Evolutionary conservation across 2,888 invertebrate genomes (phyloP).

Genomic region (Pandemis heparana): DNA sequence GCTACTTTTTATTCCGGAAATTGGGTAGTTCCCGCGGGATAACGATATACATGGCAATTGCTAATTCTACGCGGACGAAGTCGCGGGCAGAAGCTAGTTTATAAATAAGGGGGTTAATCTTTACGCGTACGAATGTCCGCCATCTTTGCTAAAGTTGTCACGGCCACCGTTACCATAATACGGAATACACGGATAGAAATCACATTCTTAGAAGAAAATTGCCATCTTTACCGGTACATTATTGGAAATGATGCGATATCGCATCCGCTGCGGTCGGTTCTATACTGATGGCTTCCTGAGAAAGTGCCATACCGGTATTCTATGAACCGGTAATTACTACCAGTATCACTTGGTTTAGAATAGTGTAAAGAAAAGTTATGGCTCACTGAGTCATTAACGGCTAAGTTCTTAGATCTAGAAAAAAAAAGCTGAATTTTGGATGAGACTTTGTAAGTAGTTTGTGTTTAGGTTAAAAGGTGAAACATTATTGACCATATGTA

Average conservation of each 20-base stretch:
- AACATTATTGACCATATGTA: too few relatives aligned
- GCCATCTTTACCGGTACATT: slow-evolving; percentile 10
- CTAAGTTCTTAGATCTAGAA: not conserved
- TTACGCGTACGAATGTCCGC: not conserved
- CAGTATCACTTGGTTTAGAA: not conserved
- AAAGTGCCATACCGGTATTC: not conserved
- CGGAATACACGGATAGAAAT: slow-evolving; percentile 11
- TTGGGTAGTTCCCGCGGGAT: too few relatives aligned
- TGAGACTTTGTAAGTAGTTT: too few relatives aligned
- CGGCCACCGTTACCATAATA: not conserved
- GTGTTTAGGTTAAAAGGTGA: too few relatives aligned
- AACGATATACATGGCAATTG: too few relatives aligned
- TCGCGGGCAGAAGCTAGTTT: too few relatives aligned
- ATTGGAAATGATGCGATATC: slow-evolving; percentile 10
- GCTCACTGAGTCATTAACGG: not conserved
- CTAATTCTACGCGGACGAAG: too few relatives aligned
- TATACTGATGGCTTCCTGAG: not conserved
- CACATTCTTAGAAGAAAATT: slow-evolving; percentile 14
- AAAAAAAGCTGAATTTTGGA: not conserved
- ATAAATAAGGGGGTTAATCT: too few relatives aligned
- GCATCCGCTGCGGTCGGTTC: slow-evolving; percentile 24
- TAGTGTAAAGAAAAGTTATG: not conserved
- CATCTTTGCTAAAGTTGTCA: not conserved
- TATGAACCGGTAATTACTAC: slow-evolving; percentile 1
- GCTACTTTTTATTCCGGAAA: too few relatives aligned